Evolutionary conservation across 2,888 invertebrate genomes (phyloP), one percentile per base, ranked within the genome.

Genomic region (Xestia xanthographa): DNA sequence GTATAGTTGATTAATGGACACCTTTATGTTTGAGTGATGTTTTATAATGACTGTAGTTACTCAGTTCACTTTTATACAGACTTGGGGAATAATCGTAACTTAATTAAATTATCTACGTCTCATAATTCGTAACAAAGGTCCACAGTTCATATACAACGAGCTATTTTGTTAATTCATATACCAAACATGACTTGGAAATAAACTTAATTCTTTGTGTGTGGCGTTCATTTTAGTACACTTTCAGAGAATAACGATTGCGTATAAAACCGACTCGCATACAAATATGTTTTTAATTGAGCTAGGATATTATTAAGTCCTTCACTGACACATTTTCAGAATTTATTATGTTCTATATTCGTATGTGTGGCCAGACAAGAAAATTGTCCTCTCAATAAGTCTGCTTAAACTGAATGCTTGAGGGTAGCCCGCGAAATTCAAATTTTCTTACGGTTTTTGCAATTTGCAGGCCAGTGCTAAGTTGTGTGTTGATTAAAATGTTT

Each of bases 1-100:
- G 26, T 67, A 26, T 63, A 14, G 68, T 66, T 80, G 69, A 82
- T 82, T 69, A 66, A 82, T 80, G 67, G 45, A 43, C 45, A 12
- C 48, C 34, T 41, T 68, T 45, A 53, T 38, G 53, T 60, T 70
- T 53, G 41, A 45, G 2, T 53, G 12, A 5, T 48, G 9, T 38
- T n/a, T 53, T 22, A 29, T 20, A 50, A 29, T 60, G 65, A 53
- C 12, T 22, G 14, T 14, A 29, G 12, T 50, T 12, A 17, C 8
- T 41, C n/a, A 20, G n/a, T 9, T 41, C 22, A 1, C 0, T 69
- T 69, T 69, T n/a, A 53, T 53, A 26, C n/a, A n/a, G 4, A 53
- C 20, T n/a, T 22, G 9, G 9, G 41, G 41, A 41, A 41, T 41
- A 9, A 41, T 9, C 41, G 9, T 45, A 20, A 45, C 14, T 34